Conservation (phyloP, 2,113 vertebrate genomes). For the Heterotilapia buettikoferi region DNA sequence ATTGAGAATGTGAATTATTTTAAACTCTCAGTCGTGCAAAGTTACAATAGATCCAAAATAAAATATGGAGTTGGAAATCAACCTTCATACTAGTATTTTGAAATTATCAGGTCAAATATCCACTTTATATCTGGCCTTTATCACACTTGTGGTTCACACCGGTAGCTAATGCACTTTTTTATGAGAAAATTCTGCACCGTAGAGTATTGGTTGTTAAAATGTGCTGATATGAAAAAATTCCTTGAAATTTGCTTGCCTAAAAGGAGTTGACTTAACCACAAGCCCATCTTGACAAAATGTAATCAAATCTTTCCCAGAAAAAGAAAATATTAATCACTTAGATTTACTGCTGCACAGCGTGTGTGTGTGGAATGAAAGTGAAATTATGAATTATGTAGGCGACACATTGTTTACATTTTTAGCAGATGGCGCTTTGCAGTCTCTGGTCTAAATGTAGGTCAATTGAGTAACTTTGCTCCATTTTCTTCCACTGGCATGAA, state of each 20-base stretch:
- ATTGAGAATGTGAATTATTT: neutral
- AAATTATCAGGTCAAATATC: neutral
- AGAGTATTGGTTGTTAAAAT: neutral
- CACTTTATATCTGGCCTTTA: neutral
- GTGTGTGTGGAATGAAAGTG: neutral
- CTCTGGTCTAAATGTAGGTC: slow-evolving; percentile 43
- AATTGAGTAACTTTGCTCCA: neutral
- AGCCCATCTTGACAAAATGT: neutral
- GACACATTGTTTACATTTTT: neutral
- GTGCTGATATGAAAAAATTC: neutral
- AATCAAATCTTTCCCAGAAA: neutral
- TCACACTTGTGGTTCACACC: neutral
- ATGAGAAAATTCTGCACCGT: neutral
- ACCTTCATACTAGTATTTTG: neutral
- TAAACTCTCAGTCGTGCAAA: neutral
- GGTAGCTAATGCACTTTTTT: neutral
- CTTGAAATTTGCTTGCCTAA: neutral
- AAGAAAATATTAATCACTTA: neutral
- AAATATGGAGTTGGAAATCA: neutral
- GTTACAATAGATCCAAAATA: neutral
- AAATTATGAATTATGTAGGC: neutral
- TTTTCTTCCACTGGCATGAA: slow-evolving; percentile 18
- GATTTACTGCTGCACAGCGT: neutral
- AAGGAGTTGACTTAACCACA: neutral
- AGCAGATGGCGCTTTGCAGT: neutral